phyloP scores from a whole-genome alignment of 53 echinoderm and acorn worm species.

The Crossaster papposus region DNA sequence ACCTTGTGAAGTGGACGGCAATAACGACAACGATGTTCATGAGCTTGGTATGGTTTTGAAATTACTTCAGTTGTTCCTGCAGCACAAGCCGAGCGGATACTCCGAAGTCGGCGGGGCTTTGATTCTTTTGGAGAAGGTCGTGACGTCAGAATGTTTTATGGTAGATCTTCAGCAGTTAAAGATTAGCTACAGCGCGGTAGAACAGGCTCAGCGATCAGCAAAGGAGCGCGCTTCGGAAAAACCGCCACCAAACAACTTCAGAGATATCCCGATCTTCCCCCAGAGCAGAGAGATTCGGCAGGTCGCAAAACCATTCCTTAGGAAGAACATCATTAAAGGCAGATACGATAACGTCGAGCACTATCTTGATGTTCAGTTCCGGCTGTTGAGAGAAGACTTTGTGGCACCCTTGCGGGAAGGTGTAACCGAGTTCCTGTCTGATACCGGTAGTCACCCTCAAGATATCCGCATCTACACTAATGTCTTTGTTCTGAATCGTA shows the following conservation, averaged over 20 bases:
- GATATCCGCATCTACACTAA: constrained; percentile 78
- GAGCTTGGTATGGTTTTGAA: background rate
- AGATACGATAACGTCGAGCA: constrained; percentile 73
- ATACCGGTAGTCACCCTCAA: constrained; percentile 32
- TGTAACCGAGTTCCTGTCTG: constrained; percentile 71
- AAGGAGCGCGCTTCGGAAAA: constrained; percentile 19
- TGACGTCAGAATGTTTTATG: background rate
- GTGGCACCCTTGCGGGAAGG: constrained; percentile 81
- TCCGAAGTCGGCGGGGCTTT: constrained; percentile 51
- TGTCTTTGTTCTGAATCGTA: constrained; percentile 21
- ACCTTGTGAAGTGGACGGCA: background rate
- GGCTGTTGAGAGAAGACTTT: constrained; percentile 89
- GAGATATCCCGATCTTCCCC: constrained; percentile 72
- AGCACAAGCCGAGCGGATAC: constrained; percentile 35
- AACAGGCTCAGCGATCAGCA: constrained; percentile 23
- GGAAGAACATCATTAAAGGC: constrained; percentile 75
- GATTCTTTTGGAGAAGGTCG: constrained; percentile 38
- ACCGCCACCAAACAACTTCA: constrained; percentile 80
- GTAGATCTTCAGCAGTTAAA: constrained; percentile 18
- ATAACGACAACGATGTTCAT: background rate
- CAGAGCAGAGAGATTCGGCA: constrained; percentile 61
- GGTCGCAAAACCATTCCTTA: constrained; percentile 66
- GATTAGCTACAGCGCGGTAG: constrained; percentile 7
- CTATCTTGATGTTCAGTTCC: constrained; percentile 90
- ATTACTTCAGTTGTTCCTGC: constrained; percentile 24